A percentile compares a stretch with the other conserved stretches of the same genome.
phyloP scores from a whole-genome alignment of 2,113 vertebrate genomes.

The Lampris incognitus region DNA sequence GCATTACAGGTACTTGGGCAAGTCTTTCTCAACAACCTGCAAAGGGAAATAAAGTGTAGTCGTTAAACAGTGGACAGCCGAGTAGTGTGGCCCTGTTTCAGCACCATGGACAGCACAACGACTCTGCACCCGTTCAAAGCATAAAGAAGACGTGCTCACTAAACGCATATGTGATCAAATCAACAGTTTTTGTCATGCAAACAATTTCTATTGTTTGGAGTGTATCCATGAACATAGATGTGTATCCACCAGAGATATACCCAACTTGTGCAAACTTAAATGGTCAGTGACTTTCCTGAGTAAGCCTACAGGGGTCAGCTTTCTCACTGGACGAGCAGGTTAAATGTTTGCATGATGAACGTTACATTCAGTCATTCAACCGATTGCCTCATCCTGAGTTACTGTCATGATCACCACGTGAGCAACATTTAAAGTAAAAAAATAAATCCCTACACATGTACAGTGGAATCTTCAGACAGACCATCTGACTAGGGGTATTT shows the following conservation, averaged over 20 bases:
- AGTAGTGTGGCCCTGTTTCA: background rate
- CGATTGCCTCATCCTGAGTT: too few species aligned
- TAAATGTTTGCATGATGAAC: background rate
- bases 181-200: background rate
- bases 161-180: too few species aligned
- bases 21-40: slow-evolving; percentile 93
- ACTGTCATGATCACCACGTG: background rate
- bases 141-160: too few species aligned
- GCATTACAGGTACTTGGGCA: slow-evolving; percentile 86
- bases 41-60: background rate
- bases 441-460: too few species aligned
- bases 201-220: background rate
- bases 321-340: background rate
- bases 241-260: too few species aligned
- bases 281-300: background rate
- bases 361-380: too few species aligned
- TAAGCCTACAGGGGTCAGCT: background rate
- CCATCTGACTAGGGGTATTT: too few species aligned
- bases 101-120: background rate
- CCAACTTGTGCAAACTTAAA: too few species aligned
- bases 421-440: background rate
- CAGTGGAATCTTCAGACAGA: background rate
- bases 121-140: too few species aligned
- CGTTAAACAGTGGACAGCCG: background rate
- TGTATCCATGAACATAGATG: too few species aligned